A percentile compares a stretch with the other conserved stretches of the same genome.
phyloP scores from a whole-genome alignment of 2,113 vertebrate genomes.

The Paralichthys olivaceus region DNA sequence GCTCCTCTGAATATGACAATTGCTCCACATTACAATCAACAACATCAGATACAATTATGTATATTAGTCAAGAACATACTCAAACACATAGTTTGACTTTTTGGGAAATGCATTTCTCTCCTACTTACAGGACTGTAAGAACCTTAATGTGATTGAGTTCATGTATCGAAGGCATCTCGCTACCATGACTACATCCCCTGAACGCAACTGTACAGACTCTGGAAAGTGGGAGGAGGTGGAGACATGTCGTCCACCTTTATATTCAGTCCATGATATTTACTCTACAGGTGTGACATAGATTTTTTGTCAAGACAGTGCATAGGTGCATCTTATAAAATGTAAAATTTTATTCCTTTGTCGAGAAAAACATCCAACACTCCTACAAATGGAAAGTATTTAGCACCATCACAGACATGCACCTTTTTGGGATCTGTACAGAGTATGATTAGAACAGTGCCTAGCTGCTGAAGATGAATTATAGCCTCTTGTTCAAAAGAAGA shows the following conservation, averaged over 20 bases:
- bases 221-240: background rate
- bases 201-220: background rate
- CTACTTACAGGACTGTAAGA: background rate
- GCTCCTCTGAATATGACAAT: conserved; percentile 2
- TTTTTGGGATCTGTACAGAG: conserved; percentile 38
- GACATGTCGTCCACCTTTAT: background rate
- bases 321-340: background rate
- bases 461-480: conserved; percentile 41
- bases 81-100: background rate
- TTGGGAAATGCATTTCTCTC: background rate
- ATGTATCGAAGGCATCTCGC: too few relatives aligned
- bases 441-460: conserved; percentile 44
- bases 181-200: too few relatives aligned
- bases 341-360: background rate
- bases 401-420: conserved; percentile 7
- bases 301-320: background rate
- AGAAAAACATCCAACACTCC: background rate
- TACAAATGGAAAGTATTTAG: conserved; percentile 2
- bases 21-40: conserved; percentile 26
- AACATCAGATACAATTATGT: background rate
- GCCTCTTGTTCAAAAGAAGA: conserved; percentile 36
- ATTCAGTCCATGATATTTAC: background rate
- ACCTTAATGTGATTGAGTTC: too few relatives aligned
- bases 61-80: background rate
- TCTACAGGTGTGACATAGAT: background rate